Evolutionary conservation across 2,113 vertebrate species (phyloP), one percentile per base, ranked within the genome.

Genomic region (Ahaetulla prasina): DNA sequence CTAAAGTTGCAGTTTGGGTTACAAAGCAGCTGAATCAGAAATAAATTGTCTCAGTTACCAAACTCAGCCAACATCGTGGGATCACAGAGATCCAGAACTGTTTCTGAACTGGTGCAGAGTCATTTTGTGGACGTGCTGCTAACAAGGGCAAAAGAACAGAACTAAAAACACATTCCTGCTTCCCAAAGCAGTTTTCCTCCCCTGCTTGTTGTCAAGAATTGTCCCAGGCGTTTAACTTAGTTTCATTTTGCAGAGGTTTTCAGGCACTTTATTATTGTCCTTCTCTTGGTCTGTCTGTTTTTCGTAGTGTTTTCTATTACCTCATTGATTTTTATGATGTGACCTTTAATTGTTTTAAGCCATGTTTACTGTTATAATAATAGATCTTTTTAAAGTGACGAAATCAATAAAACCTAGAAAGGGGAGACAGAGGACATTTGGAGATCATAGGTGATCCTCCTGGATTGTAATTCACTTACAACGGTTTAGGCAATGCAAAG

Each of bases 281-380:
- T 91, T 85, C 30, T 91, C 35, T n/a, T 57, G 35, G 35, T 53
- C 89, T 89, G 23, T 35, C 30, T 92, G 45, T n/a, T 89, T 80
- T 89, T 39, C 49, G 18, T 60, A 74, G 49, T 7, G 18, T 39
- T 54, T 88, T 53, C 49, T 80, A 35, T 84, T 91, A 53, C 27
- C 30, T 11, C 53, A 80, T 87, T 87, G 54, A 87, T 87, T 87
- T 91, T 87, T 91, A 89, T 84, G 30, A 57, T 55, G 53, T 85
- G 63, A 54, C 27, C 39, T 57, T 92, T 60, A 89, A 85, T 92
- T 92, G 68, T 89, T 92, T 30, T 47, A 49, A 60, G 53, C 68
- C 53, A 39, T 23, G n/a, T 55, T 53, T 30, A 84, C 49, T 49
- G 52, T 89, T 53, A 85, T 89, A 92, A 80, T 74, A 84, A 49